Percentiles rank a stretch among this genome's conserved stretches.
phyloP scores from a whole-genome alignment of 2,113 vertebrate genomes.

The Danio rerio region GRCz12tu NC_133198.1:10248001-10248500 shows the following conservation, averaged over 20 bases:
- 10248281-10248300: constrained; percentile 41
- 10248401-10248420: constrained; percentile 65
- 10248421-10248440: constrained; percentile 64
- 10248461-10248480: constrained; percentile 11
- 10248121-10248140: background rate
- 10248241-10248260: constrained; percentile 35
- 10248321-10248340: constrained; percentile 54
- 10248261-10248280: constrained; percentile 50
- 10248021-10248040: background rate
- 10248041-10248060: background rate
- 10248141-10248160: constrained; percentile 8
- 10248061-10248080: background rate
- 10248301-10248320: constrained; percentile 44
- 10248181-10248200: constrained; percentile 27
- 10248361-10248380: constrained; percentile 35
- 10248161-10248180: constrained; percentile 7
- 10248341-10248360: constrained; percentile 20
- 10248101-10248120: background rate
- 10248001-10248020: background rate
- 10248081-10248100: background rate
- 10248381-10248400: constrained; percentile 40
- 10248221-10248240: constrained; percentile 31
- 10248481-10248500: background rate
- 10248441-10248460: constrained; percentile 14
- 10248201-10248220: constrained; percentile 3